Base-by-base conservation (phyloP, 2,888 invertebrate genomes). In the Aphodius sticticus region DNA sequence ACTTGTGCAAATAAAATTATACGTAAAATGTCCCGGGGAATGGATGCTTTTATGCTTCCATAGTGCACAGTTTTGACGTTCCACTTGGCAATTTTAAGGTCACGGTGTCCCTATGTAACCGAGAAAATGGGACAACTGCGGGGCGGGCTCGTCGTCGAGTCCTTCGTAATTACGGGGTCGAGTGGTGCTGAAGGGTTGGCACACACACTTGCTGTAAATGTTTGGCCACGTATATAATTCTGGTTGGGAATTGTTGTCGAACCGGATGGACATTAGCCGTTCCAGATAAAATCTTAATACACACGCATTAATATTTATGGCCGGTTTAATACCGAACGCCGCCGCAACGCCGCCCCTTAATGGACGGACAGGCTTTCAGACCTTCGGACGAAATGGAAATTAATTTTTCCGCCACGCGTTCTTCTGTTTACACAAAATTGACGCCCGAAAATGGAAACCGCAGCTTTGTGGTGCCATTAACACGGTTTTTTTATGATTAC, bases 161-260 rank as follows among this genome's bases (percentile, higher is more conserved):
- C 53, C 53, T 53, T 53, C 53, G 53, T 53, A 53, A 53, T 53
- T 53, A 53, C 53, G 53, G 53, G 53, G 53, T 53, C 53, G 53
- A 53, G 53, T 53, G 53, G 53, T 53, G 53, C 12, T 53, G 53
- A 53, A 53, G 53, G 53, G 53, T 53, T 53, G 53, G 53, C 53
- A 53, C 53, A 53, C 53, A 53, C 53, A 26, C 12, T 53, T 7
- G 53, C 53, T 53, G 53, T 53, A 53, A 53, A 53, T 53, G 53
- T 53, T 53, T 12, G 53, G 53, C 53, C 53, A 12, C 53, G 53
- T 12, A 53, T 53, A 53, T 53, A 53, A 53, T 53, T 53, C 53
- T 53, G 53, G 53, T 12, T 12, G 9, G 53, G 53, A 53, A 53
- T 53, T 53, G 53, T 53, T 53, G 53, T 53, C 53, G 53, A 53